Evolutionary conservation across 2,113 vertebrate species (phyloP), one percentile per base, ranked within the genome.

Genomic region (Pelmatolapia mariae): DNA sequence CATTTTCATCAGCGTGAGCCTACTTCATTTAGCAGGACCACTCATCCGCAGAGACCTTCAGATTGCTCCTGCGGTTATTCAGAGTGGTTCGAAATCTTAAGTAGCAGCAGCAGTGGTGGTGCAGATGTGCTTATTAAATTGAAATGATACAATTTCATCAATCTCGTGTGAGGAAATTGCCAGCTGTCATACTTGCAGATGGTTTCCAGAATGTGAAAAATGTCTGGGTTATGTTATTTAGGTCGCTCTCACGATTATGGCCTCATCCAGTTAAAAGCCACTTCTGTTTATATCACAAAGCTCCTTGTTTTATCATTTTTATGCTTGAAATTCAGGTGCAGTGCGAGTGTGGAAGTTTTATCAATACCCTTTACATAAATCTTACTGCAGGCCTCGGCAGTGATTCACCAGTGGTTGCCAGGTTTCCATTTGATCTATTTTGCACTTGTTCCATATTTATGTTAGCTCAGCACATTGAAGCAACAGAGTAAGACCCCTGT

Each of bases 1-100:
- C 87, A 54, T 93, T 94, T 94, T 91, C 86, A 94, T 93, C 89
- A 90, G 92, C 38, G 16, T 78, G 89, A 89, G 89, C 56, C 85
- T 88, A 90, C 94, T 91, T 95, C 81, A 86, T 91, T 92, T 86
- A 89, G 68, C 83, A 19, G 73, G 89, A 68, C 76, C 89, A 86
- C 71, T 94, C 86, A 87, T 71, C 82, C 87, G 59, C 87, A 91
- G 87, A 89, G 78, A 87, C 84, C 85, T 83, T 87, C 38, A 59
- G 68, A 93, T 87, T 91, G 80, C 76, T 90, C 47, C 73, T 82
- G 84, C 36, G 16, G 80, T 84, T 87, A 84, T 78, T 81, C 82
- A 78, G 80, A 50, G 36, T 80, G 82, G 38, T 38, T 52, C 31
- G 33, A 43, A 87, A 80, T 73, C 52, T 38, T 59, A 19, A 87